A percentile compares a stretch with the other conserved stretches of the same genome.
phyloP scores from a whole-genome alignment of 2,113 vertebrate genomes.

The Calonectris borealis region DNA sequence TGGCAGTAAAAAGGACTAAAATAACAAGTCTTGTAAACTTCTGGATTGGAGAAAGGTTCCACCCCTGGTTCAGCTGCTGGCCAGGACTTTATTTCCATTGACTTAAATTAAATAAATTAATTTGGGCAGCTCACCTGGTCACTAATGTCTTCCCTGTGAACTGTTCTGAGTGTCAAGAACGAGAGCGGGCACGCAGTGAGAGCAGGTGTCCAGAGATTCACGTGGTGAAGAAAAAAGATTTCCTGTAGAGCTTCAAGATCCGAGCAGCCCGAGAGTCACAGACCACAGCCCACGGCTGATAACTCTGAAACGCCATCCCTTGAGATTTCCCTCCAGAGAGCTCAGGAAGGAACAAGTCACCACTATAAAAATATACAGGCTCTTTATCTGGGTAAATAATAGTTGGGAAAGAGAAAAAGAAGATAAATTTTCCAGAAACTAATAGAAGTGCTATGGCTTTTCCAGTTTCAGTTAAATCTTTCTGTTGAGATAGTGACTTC shows the following conservation, averaged over 20 bases:
- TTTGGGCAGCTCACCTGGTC: neutral
- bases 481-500: neutral
- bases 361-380: neutral
- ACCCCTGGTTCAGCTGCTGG: neutral
- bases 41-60: neutral
- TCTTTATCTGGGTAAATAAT: neutral
- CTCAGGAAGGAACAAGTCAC: neutral
- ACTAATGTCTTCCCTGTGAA: neutral
- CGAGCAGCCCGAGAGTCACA: neutral
- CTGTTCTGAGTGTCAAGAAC: neutral
- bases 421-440: neutral
- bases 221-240: neutral
- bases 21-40: neutral
- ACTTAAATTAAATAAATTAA: neutral
- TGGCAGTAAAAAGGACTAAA: neutral
- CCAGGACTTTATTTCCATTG: neutral
- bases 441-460: neutral
- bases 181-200: fast-evolving
- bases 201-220: neutral
- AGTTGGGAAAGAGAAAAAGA: neutral
- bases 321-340: neutral
- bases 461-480: neutral
- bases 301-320: neutral
- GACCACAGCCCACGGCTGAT: fast-evolving
- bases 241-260: neutral